Conservation (phyloP, 2,888 invertebrate species). For the Phlogophora meticulosa region DNA sequence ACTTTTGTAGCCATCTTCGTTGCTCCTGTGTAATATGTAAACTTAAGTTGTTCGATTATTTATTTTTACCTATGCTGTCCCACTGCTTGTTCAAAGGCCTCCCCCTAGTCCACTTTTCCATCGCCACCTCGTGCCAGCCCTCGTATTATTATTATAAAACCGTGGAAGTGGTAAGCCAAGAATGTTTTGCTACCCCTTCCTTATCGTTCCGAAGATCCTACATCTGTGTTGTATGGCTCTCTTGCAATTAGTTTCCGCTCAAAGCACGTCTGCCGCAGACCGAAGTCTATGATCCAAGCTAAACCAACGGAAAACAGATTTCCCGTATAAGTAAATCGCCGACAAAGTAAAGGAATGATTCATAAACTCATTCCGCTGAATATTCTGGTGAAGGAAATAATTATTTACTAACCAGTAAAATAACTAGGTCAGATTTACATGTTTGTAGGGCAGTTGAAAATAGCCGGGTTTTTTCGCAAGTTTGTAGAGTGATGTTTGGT, state of each 20-base stretch:
- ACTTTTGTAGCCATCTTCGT: no score
- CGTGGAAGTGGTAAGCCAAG: background rate
- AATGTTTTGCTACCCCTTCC: background rate
- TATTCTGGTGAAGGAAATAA: constrained; percentile 57
- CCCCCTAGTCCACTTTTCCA: no score
- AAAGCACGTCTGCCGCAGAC: constrained; percentile 88
- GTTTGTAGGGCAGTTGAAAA: constrained; percentile 39
- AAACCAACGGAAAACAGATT: constrained; percentile 84
- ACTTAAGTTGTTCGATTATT: no score
- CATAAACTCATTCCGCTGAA: constrained; percentile 59
- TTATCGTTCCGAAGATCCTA: constrained; percentile 51
- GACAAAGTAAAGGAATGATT: constrained; percentile 75
- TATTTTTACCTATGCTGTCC: no score
- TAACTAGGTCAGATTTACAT: constrained; percentile 36
- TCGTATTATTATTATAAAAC: background rate
- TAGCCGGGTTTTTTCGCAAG: constrained; percentile 38
- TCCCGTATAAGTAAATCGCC: constrained; percentile 76
- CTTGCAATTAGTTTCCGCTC: constrained; percentile 90
- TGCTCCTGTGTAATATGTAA: no score
- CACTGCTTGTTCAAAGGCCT: no score
- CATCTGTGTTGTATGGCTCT: constrained; percentile 80
- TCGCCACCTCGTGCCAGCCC: no score
- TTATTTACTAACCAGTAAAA: constrained; percentile 52
- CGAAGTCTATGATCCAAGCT: constrained; percentile 85
- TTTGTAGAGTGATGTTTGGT: constrained; percentile 17